Evolutionary conservation across 2,888 invertebrate genomes (phyloP).

Genomic region (Dryocosmus kuriphilus): DNA sequence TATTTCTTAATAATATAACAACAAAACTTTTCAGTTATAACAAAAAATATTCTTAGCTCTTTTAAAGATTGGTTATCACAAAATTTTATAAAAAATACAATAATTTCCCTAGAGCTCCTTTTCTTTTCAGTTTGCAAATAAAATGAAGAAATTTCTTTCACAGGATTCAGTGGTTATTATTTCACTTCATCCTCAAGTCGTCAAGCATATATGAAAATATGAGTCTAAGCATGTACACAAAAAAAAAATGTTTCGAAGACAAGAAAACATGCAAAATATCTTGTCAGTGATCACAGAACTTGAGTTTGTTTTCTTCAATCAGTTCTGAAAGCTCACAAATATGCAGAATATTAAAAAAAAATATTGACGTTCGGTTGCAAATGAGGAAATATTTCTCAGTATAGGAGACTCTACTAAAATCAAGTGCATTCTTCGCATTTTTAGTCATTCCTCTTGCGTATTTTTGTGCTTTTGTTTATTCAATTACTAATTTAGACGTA

Average conservation of each 20-base stretch:
- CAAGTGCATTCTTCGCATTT: not conserved
- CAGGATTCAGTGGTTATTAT: not conserved
- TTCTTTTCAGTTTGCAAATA: not conserved
- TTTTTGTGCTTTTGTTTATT: not conserved
- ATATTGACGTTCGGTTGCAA: not conserved
- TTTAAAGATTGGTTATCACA: not conserved
- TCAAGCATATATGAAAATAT: no score
- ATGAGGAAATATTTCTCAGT: not conserved
- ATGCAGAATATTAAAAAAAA: not conserved
- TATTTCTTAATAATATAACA: not conserved
- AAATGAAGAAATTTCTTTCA: not conserved
- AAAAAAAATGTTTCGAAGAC: not conserved
- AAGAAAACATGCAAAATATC: not conserved
- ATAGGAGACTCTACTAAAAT: not conserved
- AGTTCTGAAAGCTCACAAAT: not conserved
- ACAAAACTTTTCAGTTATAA: not conserved
- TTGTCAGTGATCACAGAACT: not conserved
- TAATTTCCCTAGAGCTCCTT: not conserved
- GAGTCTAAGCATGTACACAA: not conserved
- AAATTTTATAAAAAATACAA: not conserved
- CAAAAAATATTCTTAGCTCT: not conserved
- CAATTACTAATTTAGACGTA: not conserved
- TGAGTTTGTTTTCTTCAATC: not conserved
- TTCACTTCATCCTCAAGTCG: not conserved
- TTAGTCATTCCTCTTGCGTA: not conserved